Evolutionary conservation across 2,888 invertebrate genomes (phyloP).

Genomic region (Hypomecis punctinalis): DNA sequence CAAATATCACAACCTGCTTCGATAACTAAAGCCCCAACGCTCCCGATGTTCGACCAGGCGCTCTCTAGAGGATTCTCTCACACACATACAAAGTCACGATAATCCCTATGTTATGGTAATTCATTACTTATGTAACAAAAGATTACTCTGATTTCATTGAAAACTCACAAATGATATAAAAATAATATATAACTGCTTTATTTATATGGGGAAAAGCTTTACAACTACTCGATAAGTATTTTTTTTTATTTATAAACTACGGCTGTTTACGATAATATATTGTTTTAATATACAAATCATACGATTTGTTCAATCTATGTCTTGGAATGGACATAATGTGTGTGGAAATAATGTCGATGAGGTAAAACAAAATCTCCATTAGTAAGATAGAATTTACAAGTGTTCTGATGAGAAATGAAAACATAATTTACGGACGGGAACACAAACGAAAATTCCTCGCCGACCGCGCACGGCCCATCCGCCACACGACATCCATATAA

Average conservation of each 20-base stretch:
- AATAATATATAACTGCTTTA: slow-evolving; percentile 67
- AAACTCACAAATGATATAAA: slow-evolving; percentile 67
- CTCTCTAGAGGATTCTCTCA: slow-evolving; percentile 47
- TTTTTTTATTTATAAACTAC: slow-evolving; percentile 60
- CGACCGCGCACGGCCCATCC: slow-evolving; percentile 63
- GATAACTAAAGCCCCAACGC: slow-evolving; percentile 38
- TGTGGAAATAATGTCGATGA: slow-evolving; percentile 39
- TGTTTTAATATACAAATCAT: slow-evolving; percentile 59
- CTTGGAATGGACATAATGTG: slow-evolving; percentile 69
- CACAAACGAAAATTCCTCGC: slow-evolving; percentile 63
- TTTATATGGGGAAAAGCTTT: slow-evolving; percentile 67
- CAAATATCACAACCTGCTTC: slow-evolving; percentile 60
- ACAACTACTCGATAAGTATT: slow-evolving; percentile 64
- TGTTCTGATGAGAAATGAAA: slow-evolving; percentile 55
- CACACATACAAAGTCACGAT: slow-evolving; percentile 72
- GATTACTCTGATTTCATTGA: slow-evolving; percentile 58
- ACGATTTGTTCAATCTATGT: slow-evolving; percentile 64
- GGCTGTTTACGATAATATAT: slow-evolving; percentile 52
- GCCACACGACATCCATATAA: slow-evolving; percentile 41
- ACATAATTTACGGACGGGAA: slow-evolving; percentile 81
- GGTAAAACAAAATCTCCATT: slow-evolving; percentile 35
- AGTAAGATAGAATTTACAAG: slow-evolving; percentile 56
- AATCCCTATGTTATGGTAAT: slow-evolving; percentile 72
- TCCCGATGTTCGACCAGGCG: slow-evolving; percentile 51
- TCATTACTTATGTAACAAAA: slow-evolving; percentile 70